Evolutionary conservation across 2,797 vertebrate genomes (phyloP).

Genomic region (Sylvia borin): DNA sequence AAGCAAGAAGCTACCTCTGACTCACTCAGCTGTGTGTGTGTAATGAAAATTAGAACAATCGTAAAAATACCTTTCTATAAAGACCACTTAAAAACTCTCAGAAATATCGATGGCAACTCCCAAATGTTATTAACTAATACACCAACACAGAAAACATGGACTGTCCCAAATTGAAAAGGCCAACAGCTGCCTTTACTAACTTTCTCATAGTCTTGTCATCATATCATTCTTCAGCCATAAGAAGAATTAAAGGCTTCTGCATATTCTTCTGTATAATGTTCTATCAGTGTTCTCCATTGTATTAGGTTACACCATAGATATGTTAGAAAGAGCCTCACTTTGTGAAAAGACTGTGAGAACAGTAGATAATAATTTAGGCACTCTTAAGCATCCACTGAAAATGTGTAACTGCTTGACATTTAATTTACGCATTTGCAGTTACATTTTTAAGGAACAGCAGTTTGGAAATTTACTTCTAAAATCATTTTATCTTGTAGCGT

Average conservation of each 20-base stretch:
- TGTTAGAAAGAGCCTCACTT: background rate
- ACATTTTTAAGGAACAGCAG: background rate
- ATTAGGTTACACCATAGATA: background rate
- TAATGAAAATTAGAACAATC: background rate
- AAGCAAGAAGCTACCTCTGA: background rate
- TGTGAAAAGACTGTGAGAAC: background rate
- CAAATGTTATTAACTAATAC: background rate
- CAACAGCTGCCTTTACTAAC: background rate
- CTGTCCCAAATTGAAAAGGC: background rate
- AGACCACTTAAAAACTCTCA: background rate
- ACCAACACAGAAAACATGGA: background rate
- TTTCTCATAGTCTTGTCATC: background rate
- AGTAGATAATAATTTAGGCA: background rate
- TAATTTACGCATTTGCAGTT: background rate
- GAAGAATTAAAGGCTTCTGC: background rate
- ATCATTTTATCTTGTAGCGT: background rate
- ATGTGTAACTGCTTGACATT: background rate
- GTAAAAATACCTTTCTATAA: background rate
- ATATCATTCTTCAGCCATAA: background rate
- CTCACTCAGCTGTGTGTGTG: background rate
- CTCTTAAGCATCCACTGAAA: background rate
- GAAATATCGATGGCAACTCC: background rate
- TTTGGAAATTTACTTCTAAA: background rate
- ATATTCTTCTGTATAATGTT: background rate
- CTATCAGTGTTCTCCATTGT: background rate